Conservation (phyloP, 2,888 invertebrate genomes). For the Dicycla oo region DNA sequence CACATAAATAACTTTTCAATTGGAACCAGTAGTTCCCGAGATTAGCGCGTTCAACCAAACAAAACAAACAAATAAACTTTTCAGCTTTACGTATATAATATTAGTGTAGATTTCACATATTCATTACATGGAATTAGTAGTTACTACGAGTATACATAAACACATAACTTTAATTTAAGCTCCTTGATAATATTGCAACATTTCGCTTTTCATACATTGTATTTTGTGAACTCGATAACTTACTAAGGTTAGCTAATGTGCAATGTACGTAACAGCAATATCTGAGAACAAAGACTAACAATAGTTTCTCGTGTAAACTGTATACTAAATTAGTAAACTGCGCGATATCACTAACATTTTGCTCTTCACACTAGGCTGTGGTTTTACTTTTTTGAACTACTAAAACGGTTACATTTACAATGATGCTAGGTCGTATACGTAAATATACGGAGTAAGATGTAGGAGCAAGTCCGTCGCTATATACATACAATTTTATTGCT, state of each 20-base stretch:
- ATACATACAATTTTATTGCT: too few species aligned
- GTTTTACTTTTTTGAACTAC: neutral
- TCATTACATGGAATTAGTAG: neutral
- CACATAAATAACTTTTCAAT: too few species aligned
- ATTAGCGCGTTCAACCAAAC: too few species aligned
- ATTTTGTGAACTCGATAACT: neutral
- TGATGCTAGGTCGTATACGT: neutral
- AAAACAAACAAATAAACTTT: too few species aligned
- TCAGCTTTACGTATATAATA: too few species aligned
- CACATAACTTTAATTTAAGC: neutral
- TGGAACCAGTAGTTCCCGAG: too few species aligned
- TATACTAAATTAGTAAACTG: slow-evolving; percentile 16
- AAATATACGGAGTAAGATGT: too few species aligned
- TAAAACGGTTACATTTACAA: neutral
- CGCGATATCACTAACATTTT: slow-evolving; percentile 20
- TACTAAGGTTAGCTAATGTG: neutral
- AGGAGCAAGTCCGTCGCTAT: neutral
- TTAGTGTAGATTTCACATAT: neutral
- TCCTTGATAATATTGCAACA: neutral
- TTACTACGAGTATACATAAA: too few species aligned
- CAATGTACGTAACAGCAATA: slow-evolving; percentile 3
- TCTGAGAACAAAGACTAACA: slow-evolving; percentile 19
- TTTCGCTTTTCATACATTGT: neutral
- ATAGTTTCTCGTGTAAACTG: slow-evolving; percentile 3
- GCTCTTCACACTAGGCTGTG: slow-evolving; percentile 1